Base-by-base conservation (phyloP, 2,113 vertebrate species). In the Lasiurus borealis region DNA sequence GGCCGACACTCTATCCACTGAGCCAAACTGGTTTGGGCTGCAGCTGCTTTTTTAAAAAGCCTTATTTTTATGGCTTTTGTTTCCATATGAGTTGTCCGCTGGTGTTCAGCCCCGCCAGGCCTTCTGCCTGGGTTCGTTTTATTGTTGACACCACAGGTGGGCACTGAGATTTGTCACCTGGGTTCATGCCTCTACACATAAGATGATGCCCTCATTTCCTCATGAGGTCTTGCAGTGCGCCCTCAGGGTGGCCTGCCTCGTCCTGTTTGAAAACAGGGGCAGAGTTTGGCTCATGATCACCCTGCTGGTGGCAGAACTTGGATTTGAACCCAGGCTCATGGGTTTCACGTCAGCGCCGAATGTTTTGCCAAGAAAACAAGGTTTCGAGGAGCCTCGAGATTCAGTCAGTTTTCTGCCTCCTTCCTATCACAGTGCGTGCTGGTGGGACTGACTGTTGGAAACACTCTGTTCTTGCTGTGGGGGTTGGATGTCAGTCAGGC, bases 101-200 rank as follows among this genome's bases (percentile, higher is more conserved):
- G 27, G 59, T 6, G 29, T 46, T 44, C 6, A 4, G 81, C 18
- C 19, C 18, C 2, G 62, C 34, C 59, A 34, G 66, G 36, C 21
- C 16, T 62, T 50, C 68, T 21, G 31, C 69, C 12, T 50, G 40
- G 54, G 40, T 16, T 59, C 0, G 0, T 31, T 64, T 15, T 14
- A 54, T 4, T 1, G 25, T 59, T 48, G 40, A 50, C 31, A 1
- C 68, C 1, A 0, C 0, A 3, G 11, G 66, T 2, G 14, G 62
- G 21, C 68, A 11, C 16, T 25, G 31, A 21, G 52, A 40, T 83
- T 23, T 15, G 10, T 46, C 68, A 21, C 25, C 31, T 31, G 31
- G 40, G 31, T 29, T 62, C 68, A 21, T 2, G 3, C 4, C 23
- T 36, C 0, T 5, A 9, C 12, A n/a, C 0, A 2, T 11, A 5